These are phyloP conservation scores for Nibea coibor DNA, from an alignment of 2,113 vertebrate species.

Conservation along the genomic window DNA sequence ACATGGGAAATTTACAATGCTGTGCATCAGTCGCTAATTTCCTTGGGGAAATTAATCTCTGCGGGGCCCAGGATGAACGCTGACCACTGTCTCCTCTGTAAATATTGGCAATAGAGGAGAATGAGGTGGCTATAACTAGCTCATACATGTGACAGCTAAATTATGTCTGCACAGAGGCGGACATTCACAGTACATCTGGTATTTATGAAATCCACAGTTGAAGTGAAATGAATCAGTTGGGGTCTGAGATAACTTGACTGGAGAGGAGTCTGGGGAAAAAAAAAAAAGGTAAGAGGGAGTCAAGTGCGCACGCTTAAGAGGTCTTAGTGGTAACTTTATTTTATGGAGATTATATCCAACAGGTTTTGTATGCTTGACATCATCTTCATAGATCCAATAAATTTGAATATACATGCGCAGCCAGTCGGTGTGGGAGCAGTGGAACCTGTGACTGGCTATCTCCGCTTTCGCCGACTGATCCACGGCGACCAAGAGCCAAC, in stretches of 20 bases:
- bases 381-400: not conserved
- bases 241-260: not conserved
- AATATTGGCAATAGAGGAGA: constrained; percentile 71
- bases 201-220: constrained; percentile 47
- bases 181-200: constrained; percentile 18
- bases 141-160: constrained; percentile 54
- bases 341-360: constrained; percentile 10
- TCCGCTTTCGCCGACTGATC: not conserved
- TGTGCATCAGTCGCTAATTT: constrained; percentile 75
- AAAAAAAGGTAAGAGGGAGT: constrained; percentile 22
- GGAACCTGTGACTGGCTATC: not conserved
- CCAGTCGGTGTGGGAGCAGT: not conserved
- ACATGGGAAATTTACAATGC: constrained; percentile 70
- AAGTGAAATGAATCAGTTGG: constrained; percentile 27
- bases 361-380: constrained; percentile 1
- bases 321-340: constrained; percentile 30
- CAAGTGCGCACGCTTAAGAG: constrained; percentile 8
- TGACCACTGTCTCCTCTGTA: constrained; percentile 77
- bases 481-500: not conserved
- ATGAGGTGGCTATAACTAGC: constrained; percentile 48
- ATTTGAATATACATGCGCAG: not conserved
- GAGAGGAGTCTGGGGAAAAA: not conserved
- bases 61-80: constrained; percentile 64
- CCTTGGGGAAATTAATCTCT: constrained; percentile 81
- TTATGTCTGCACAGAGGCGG: constrained; percentile 47